phyloP scores from a whole-genome alignment of 1,140 invertebrate genomes.

The Holcopasites calliopsidis region DNA sequence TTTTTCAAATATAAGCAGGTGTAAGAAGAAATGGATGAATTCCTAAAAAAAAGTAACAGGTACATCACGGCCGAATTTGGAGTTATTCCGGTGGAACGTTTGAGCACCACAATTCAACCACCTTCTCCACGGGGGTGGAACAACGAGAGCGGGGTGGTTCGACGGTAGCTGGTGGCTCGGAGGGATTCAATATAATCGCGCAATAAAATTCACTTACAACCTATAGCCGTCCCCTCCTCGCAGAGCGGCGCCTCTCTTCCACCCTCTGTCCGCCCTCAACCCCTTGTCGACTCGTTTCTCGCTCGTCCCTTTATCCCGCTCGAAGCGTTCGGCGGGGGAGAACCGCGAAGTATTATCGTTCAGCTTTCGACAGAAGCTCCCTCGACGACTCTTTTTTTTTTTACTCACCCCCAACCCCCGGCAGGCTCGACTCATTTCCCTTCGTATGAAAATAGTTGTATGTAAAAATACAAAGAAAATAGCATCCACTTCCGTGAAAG shows the following conservation, averaged over 20 bases:
- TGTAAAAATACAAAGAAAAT: too few species aligned
- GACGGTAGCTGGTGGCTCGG: constrained; percentile 63
- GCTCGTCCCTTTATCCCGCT: constrained; percentile 52
- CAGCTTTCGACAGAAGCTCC: constrained; percentile 49
- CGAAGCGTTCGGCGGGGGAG: constrained; percentile 38
- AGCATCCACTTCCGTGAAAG: too few species aligned
- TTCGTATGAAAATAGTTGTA: too few species aligned
- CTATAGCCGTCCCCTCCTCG: constrained; percentile 53
- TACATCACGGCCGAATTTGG: constrained; percentile 57
- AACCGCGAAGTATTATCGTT: constrained; percentile 60
- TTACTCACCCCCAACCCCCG: background rate
- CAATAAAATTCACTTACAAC: constrained; percentile 77
- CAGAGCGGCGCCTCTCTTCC: constrained; percentile 24
- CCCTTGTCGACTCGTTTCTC: constrained; percentile 32
- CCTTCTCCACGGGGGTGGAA: constrained; percentile 52
- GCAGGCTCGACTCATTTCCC: too few species aligned
- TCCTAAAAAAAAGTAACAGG: too few species aligned
- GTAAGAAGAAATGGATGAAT: too few species aligned
- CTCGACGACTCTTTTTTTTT: constrained; percentile 8
- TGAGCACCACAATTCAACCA: constrained; percentile 63
- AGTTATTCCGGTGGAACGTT: constrained; percentile 57
- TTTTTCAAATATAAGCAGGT: too few species aligned
- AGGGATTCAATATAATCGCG: constrained; percentile 77
- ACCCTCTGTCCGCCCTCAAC: constrained; percentile 33
- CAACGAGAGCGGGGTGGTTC: constrained; percentile 54